These are phyloP conservation scores for Morpho achilles DNA, from an alignment of 2,888 invertebrate species.

Conservation along the genomic window DNA sequence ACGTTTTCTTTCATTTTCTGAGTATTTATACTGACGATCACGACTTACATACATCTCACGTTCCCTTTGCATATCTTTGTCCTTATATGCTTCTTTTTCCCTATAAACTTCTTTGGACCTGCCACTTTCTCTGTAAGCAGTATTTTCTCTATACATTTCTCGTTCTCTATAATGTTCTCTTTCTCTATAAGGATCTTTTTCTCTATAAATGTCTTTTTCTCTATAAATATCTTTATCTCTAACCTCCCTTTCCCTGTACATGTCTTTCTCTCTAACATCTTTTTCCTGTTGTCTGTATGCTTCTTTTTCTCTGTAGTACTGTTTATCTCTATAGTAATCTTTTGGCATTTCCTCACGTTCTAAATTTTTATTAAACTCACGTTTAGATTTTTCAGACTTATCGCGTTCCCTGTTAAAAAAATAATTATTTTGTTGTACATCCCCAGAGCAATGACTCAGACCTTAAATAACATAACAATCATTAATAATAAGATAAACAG, in stretches of 20 bases:
- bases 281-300: conserved; percentile 35
- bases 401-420: conserved; percentile 69
- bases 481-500: conserved; percentile 31
- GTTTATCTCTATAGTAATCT: conserved; percentile 72
- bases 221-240: conserved; percentile 54
- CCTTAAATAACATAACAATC: conserved; percentile 49
- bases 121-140: conserved; percentile 47
- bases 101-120: conserved; percentile 53
- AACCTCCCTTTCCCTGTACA: conserved; percentile 57
- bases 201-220: conserved; percentile 60
- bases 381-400: conserved; percentile 64
- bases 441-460: conserved; percentile 49
- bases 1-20: conserved; percentile 58
- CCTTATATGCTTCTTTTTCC: conserved; percentile 51
- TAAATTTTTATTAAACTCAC: conserved; percentile 55
- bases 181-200: conserved; percentile 68
- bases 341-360: conserved; percentile 68
- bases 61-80: conserved; percentile 57
- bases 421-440: conserved; percentile 49
- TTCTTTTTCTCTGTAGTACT: conserved; percentile 61
- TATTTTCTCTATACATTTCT: conserved; percentile 52
- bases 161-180: conserved; percentile 58
- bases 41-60: conserved; percentile 52
- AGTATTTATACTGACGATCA: conserved; percentile 62
- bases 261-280: conserved; percentile 49